These are phyloP conservation scores for Tenualosa thibaudeaui DNA, from an alignment of 2,797 vertebrate species.

Conservation along the genomic window DNA sequence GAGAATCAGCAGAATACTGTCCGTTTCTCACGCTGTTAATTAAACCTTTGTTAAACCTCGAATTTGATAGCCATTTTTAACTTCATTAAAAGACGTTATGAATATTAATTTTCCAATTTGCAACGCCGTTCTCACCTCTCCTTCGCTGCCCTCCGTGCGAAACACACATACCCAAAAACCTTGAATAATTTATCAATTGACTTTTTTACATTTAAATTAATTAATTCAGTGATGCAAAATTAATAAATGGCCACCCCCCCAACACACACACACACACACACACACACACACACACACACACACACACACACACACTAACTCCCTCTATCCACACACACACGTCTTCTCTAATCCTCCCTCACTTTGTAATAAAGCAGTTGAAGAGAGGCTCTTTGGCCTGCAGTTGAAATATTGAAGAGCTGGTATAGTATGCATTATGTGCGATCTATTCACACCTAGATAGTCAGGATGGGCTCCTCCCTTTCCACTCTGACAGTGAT, in stretches of 20 bases:
- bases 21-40: conserved; percentile 60
- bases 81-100: conserved; percentile 84
- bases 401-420: conserved; percentile 54
- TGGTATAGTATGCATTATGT: conserved; percentile 32
- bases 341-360: conserved; percentile 3
- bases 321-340: neutral
- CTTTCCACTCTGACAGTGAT: conserved; percentile 31
- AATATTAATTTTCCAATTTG: conserved; percentile 92
- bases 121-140: conserved; percentile 72
- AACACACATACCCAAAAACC: conserved; percentile 70
- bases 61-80: conserved; percentile 63
- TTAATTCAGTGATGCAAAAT: conserved; percentile 90
- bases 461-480: conserved; percentile 32
- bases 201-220: conserved; percentile 84
- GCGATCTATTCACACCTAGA: conserved; percentile 25
- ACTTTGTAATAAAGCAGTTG: conserved; percentile 68
- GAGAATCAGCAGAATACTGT: conserved; percentile 45
- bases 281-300: conserved; percentile 1
- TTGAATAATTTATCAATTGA: conserved; percentile 94
- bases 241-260: conserved; percentile 74
- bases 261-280: conserved; percentile 22
- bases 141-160: conserved; percentile 54
- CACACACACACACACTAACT: conserved; percentile 42
- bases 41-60: conserved; percentile 59
- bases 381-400: conserved; percentile 60